Percentiles rank a stretch among this genome's conserved stretches.
Conservation (phyloP, 2,113 vertebrate genomes). For the Pterocles gutturalis region DNA sequence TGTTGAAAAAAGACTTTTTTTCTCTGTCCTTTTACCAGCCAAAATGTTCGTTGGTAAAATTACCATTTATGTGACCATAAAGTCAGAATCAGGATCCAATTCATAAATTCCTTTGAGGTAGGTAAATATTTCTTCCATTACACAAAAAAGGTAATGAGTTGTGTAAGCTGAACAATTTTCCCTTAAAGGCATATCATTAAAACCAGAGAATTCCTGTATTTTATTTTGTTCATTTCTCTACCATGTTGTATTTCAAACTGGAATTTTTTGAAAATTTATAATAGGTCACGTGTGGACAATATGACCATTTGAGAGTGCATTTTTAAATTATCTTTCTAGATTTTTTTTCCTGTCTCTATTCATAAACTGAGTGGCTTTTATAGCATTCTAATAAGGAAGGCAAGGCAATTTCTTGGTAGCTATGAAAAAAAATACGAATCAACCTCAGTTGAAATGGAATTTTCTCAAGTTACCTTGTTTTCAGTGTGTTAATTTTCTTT, state of each 20-base stretch:
- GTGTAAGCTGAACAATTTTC: neutral
- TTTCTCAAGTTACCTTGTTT: neutral
- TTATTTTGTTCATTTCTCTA: neutral
- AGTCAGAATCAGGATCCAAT: neutral
- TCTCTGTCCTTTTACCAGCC: neutral
- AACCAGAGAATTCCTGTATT: neutral
- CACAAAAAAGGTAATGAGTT: neutral
- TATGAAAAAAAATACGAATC: neutral
- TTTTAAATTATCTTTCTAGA: neutral
- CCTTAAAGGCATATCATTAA: neutral
- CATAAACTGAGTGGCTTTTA: neutral
- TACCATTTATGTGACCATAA: neutral
- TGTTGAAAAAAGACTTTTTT: neutral
- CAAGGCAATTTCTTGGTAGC: neutral
- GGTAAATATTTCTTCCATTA: constrained; percentile 9
- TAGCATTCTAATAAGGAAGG: neutral
- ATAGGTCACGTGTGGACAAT: neutral
- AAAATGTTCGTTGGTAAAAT: neutral
- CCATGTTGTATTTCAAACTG: neutral
- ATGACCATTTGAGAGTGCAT: neutral
- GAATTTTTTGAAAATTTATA: neutral
- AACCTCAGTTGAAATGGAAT: neutral
- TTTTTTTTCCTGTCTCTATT: neutral
- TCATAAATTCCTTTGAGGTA: constrained; percentile 1
- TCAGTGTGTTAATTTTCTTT: neutral